Evolutionary conservation across 2,113 vertebrate species (phyloP), one percentile per base, ranked within the genome.

Genomic region (Tichodroma muraria): DNA sequence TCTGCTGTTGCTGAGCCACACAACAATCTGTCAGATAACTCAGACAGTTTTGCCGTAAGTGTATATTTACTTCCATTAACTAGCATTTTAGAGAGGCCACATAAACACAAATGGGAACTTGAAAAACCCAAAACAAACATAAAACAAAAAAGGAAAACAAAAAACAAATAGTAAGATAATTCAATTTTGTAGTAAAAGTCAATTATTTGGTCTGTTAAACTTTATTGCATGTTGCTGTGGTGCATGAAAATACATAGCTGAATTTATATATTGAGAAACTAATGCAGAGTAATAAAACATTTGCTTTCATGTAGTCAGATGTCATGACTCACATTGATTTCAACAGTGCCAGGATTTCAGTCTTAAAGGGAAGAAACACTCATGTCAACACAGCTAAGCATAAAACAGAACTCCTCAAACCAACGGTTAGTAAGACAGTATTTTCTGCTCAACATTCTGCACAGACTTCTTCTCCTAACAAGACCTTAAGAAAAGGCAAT

Each of bases 371-470:
- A 30, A 75, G 85, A 86, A 92, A 50, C 2, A 16, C 24, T 78
- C 66, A 73, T 37, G n/a, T 50, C 33, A 80, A 40, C 45, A 80
- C 6, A 90, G 38, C 21, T 44, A 23, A 88, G 33, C 17, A 57
- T 37, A 77, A 88, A 77, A n/a, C 2, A 0, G 5, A 57, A 83
- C 23, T 80, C 28, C 23, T 80, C 45, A 33, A 25, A 57, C 24
- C 33, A 65, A 47, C 0, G 20, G 18, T 30, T 53, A 61, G n/a
- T 35, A 27, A 52, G 23, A 57, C 0, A 0, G 8, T 50, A 24
- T 42, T 60, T 72, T 80, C 63, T 57, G 80, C 73, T 87, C 37
- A 61, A 45, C 3, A 18, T 66, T 57, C 11, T 40, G 10, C 30
- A 52, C 0, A 75, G 11, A 47, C 2, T 28, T n/a, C 2, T 28